A percentile compares a stretch with the other conserved stretches of the same genome.
phyloP scores from a whole-genome alignment of 2,113 vertebrate species.

The Pipra filicauda region DNA sequence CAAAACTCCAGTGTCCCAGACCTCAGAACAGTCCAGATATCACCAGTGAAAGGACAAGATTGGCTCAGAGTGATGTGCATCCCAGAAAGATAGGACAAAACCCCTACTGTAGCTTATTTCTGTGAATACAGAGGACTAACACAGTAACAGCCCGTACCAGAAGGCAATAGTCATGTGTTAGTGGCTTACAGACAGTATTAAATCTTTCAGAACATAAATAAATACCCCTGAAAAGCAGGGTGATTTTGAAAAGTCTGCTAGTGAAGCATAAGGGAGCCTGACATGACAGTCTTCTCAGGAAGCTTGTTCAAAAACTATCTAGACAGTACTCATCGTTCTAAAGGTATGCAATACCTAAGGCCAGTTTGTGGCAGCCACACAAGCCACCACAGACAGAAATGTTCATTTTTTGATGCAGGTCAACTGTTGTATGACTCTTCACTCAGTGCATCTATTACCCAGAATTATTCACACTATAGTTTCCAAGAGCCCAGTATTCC shows the following conservation, averaged over 20 bases:
- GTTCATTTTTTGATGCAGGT: neutral
- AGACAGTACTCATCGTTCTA: neutral
- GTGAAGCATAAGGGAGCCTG: neutral
- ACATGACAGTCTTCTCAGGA: neutral
- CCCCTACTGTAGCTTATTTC: slow-evolving; percentile 22
- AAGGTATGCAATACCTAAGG: neutral
- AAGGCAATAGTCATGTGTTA: neutral
- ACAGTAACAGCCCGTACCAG: slow-evolving; percentile 36
- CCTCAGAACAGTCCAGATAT: neutral
- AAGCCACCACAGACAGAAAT: neutral
- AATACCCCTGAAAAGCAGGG: neutral
- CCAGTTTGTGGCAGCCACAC: neutral
- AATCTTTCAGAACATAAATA: neutral
- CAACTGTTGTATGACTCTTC: neutral
- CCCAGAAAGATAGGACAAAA: slow-evolving; percentile 41
- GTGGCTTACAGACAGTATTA: neutral
- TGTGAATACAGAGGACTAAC: slow-evolving; percentile 9
- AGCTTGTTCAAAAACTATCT: neutral
- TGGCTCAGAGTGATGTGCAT: neutral
- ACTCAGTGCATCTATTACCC: neutral
- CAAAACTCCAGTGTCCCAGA: slow-evolving; percentile 57
- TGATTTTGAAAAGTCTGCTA: neutral
- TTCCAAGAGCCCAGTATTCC: neutral
- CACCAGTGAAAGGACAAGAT: slow-evolving; percentile 3
- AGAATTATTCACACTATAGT: neutral